Evolutionary conservation across 2,888 invertebrate genomes (phyloP), one percentile per base, ranked within the genome.

Genomic region (Orchestes rusci): DNA sequence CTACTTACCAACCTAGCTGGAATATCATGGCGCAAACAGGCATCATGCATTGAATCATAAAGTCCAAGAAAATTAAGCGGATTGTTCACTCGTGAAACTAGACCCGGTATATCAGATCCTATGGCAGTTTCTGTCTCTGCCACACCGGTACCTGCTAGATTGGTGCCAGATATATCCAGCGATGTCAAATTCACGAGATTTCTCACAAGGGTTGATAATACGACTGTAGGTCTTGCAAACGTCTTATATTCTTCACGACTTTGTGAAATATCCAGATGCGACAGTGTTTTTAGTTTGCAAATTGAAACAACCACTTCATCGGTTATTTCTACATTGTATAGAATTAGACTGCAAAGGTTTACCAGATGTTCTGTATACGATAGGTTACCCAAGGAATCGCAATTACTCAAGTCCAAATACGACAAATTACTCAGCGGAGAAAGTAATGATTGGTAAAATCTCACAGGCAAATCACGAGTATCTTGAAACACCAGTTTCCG

Each of bases 131-230:
- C 57, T 45, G 71, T 70, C 62, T 75, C 73, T 10, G 82, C 82
- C 17, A 84, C 82, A 34, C 89, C 89, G 40, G 80, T 79, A 10
- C 94, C 92, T 29, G 94, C 92, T 52, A 97, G 72, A 73, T 97
- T 95, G 13, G 96, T 96, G 10, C 94, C 94, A 3, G 95, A 93
- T 62, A 97, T 92, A 69, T 97, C 96, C 56, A 97, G 70, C 16
- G 88, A 88, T 30, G 78, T 77, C 46, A 97, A 70, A 38, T 78
- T 67, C 0, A 86, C 84, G 57, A 97, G 72, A 61, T 73, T 79
- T 38, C 75, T 73, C 8, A 94, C 80, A 27, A 97, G 70, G 54
- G 75, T 73, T 16, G 78, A 71, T 29, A 97, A 70, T 19, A 81
- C 72, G 50, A 77, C 73, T 68, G 85, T 87, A 2, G 90, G 87